Conservation (phyloP, 2,797 vertebrate species). For the Chrosomus eos region DNA sequence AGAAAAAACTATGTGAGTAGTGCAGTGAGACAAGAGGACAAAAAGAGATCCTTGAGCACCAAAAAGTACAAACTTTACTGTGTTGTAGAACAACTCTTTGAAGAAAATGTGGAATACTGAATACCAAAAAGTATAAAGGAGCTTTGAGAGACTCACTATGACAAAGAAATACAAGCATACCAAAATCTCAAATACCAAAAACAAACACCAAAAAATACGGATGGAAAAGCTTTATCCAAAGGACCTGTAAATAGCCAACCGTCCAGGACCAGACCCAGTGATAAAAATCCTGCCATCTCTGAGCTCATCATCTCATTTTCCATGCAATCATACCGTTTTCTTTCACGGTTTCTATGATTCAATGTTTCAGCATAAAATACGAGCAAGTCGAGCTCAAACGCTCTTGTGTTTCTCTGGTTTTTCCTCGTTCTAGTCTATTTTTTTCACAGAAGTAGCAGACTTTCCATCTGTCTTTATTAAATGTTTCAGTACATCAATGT, state of each 20-base stretch:
- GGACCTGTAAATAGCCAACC: conserved; percentile 88
- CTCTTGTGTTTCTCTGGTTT: conserved; percentile 8
- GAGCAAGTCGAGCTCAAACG: neutral
- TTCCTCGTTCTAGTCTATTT: neutral
- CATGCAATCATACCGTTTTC: conserved; percentile 61
- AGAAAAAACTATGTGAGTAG: conserved; percentile 50
- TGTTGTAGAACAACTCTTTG: conserved; percentile 71
- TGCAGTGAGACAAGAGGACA: conserved; percentile 23
- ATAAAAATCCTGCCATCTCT: conserved; percentile 61
- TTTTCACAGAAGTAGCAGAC: conserved; percentile 7
- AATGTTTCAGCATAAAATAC: conserved; percentile 10
- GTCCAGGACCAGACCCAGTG: conserved; percentile 77
- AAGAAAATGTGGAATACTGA: conserved; percentile 71
- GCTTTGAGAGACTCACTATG: conserved; percentile 74
- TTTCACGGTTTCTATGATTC: conserved; percentile 24
- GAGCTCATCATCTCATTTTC: conserved; percentile 60
- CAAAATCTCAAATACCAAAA: conserved; percentile 86
- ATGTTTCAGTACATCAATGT: neutral
- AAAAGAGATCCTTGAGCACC: conserved; percentile 47
- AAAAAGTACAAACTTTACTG: conserved; percentile 70
- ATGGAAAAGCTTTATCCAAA: conserved; percentile 95
- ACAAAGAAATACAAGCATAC: conserved; percentile 74
- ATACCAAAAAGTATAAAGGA: conserved; percentile 81
- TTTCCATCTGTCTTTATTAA: neutral
- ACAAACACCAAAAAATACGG: conserved; percentile 86